Evolutionary conservation across 2,888 invertebrate species (phyloP).

Genomic region (Masnerella sp.): DNA sequence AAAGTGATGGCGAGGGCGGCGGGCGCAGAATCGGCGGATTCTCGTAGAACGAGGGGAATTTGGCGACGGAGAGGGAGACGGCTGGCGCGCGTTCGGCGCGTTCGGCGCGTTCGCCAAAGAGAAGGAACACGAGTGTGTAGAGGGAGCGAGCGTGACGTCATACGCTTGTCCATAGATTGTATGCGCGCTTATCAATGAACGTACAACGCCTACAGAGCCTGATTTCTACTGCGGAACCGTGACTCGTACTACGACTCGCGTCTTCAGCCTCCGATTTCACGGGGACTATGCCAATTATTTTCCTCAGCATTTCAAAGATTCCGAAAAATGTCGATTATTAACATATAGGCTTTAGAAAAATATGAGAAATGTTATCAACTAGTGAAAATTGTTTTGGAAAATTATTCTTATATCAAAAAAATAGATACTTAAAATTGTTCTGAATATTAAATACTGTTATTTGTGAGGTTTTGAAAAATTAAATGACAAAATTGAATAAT

Average conservation of each 20-base stretch:
- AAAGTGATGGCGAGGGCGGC: slow-evolving; percentile 34
- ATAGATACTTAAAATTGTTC: too few species aligned
- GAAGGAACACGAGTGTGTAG: slow-evolving; percentile 34
- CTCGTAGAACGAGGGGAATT: background rate
- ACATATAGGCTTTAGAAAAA: too few species aligned
- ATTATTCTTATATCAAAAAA: too few species aligned
- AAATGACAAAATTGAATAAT: too few species aligned
- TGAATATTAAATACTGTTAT: too few species aligned
- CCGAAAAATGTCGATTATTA: too few species aligned
- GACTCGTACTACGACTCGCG: slow-evolving; percentile 34
- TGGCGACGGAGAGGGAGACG: background rate
- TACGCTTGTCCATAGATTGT: slow-evolving; percentile 57
- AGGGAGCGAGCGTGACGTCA: slow-evolving; percentile 48
- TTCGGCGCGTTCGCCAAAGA: slow-evolving; percentile 14
- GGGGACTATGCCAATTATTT: too few species aligned
- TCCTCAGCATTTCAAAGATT: too few species aligned
- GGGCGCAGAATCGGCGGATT: slow-evolving; percentile 46
- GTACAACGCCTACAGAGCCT: slow-evolving; percentile 70
- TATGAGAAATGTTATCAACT: too few species aligned
- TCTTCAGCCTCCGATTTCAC: slow-evolving; percentile 32
- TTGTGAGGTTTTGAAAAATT: too few species aligned
- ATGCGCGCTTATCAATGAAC: slow-evolving; percentile 74
- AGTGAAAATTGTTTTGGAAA: too few species aligned
- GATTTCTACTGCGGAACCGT: slow-evolving; percentile 45
- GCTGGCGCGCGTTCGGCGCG: background rate